Percentiles rank a stretch among this genome's conserved stretches.
These are phyloP conservation scores for Cephus pygmeus DNA, from an alignment of 2,888 invertebrate species.

Conservation along the genomic window DNA sequence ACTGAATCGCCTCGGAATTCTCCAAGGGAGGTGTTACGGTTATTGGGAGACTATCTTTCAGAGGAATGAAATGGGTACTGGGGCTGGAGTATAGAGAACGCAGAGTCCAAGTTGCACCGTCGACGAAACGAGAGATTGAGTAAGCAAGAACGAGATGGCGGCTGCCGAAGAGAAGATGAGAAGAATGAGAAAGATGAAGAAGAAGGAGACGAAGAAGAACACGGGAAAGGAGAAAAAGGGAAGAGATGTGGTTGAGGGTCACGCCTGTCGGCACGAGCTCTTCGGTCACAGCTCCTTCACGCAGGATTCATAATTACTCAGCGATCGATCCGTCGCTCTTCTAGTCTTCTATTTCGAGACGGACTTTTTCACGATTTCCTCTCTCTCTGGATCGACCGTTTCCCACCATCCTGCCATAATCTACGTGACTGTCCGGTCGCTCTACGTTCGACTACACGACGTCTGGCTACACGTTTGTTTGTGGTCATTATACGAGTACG, in stretches of 20 bases:
- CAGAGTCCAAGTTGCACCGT: conserved; percentile 1
- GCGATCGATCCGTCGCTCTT: conserved; percentile 30
- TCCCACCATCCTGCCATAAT: conserved; percentile 2
- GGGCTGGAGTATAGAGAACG: conserved; percentile 11
- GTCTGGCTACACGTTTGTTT: conserved; percentile 46
- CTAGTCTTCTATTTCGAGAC: conserved; percentile 9
- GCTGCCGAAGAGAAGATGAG: conserved; percentile 2
- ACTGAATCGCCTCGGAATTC: conserved; percentile 32
- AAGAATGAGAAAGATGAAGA: conserved; percentile 3
- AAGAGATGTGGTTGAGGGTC: conserved; percentile 38
- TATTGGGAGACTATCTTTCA: conserved; percentile 29
- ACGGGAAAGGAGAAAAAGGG: conserved; percentile 27
- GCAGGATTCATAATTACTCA: conserved; percentile 57
- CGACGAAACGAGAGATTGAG: conserved; percentile 21
- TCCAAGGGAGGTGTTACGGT: conserved; percentile 48
- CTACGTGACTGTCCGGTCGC: conserved; percentile 24
- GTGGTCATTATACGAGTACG: conserved; percentile 52
- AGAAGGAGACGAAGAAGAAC: conserved; percentile 26
- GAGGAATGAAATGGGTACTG: conserved; percentile 13
- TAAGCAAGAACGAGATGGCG: conserved; percentile 26
- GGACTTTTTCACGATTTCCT: conserved; percentile 19
- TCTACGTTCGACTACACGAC: conserved; percentile 24
- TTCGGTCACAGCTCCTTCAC: conserved; percentile 55
- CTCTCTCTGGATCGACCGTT: conserved; percentile 20
- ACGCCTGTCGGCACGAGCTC: conserved; percentile 63